Evolutionary conservation across 2,888 invertebrate species (phyloP), one percentile per base, ranked within the genome.

Genomic region (Augochlorella aurata): DNA sequence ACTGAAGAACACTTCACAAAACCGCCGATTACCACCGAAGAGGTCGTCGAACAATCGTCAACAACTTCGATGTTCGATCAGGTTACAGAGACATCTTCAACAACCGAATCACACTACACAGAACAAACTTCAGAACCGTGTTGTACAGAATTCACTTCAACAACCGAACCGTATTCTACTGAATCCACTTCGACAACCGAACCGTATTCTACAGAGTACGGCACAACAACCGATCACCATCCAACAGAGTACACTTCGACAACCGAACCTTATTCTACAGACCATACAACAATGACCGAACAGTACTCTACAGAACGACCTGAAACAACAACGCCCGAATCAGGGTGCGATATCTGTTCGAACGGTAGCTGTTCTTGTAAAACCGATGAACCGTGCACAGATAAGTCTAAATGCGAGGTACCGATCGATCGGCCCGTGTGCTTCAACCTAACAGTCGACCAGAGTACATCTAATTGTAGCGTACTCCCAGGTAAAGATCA

Each of bases 371-470:
- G 94, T 92, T 95, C 95, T 75, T 96, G 96, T 89, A 91, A 93
- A 76, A 90, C 93, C 88, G 94, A 94, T 86, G 91, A 92, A 85
- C 94, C 96, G 3, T 97, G 97, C 90, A 96, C 97, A 50, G 95
- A 96, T 87, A 96, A 97, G 90, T 96, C 97, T 0, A 95, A 96
- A 79, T 97, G 97, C 90, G 94, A 93, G 18, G 96, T 96, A 16
- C 95, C 96, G 90, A 96, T 96, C 90, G 97, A 97, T 93, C 95
- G 96, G 88, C 97, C 97, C 0, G 95, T 96, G 85, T 97, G 97
- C 91, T 95, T 95, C 74, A 97, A 97, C 90, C 94, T 94, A 91
- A 93, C 90, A 92, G 82, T 91, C 88, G 89, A 89, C 89, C 89
- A 88, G 91, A 92, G 90, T 88, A 91, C 93, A 90, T 89, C 93